Evolutionary conservation across 1,140 invertebrate species (phyloP), one percentile per base, ranked within the genome.

Genomic region (Brachionus rotundiformis): DNA sequence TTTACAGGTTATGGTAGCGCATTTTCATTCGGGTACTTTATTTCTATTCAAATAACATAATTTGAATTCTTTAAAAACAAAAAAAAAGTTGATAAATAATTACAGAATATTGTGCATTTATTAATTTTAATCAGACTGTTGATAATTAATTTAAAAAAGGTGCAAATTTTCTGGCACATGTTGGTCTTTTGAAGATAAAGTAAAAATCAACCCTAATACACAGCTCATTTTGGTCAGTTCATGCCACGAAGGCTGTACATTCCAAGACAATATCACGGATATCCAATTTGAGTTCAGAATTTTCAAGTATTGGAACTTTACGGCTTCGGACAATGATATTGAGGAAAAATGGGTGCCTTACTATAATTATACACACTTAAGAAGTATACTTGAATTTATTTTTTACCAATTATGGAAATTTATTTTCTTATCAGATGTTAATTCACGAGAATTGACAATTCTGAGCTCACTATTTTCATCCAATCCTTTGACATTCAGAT

Each of bases 91-190:
- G n/a, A n/a, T n/a, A n/a, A n/a, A n/a, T n/a, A n/a, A n/a, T n/a
- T n/a, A n/a, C n/a, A n/a, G n/a, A n/a, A n/a, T n/a, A n/a, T n/a
- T n/a, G n/a, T n/a, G n/a, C n/a, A n/a, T n/a, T n/a, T n/a, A n/a
- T n/a, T n/a, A n/a, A n/a, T n/a, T n/a, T n/a, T n/a, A n/a, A n/a
- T n/a, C n/a, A n/a, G n/a, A n/a, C n/a, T n/a, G n/a, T n/a, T n/a
- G n/a, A n/a, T n/a, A n/a, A n/a, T 25, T 7, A 19, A 25, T 19
- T 54, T 54, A 5, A 3, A 19, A 49, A 19, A 68, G 63, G 8
- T 68, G 63, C 4, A 68, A 68, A 68, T 68, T 68, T 68, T 68
- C 16, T 13, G 63, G 29, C 8, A 68, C 63, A 68, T 68, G 63
- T 8, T 68, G 63, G 63, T 36, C 27, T 36, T 31, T n/a, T 36